Base-by-base conservation (phyloP, 1,140 invertebrate genomes). In the Lordiphosa mommai region DNA sequence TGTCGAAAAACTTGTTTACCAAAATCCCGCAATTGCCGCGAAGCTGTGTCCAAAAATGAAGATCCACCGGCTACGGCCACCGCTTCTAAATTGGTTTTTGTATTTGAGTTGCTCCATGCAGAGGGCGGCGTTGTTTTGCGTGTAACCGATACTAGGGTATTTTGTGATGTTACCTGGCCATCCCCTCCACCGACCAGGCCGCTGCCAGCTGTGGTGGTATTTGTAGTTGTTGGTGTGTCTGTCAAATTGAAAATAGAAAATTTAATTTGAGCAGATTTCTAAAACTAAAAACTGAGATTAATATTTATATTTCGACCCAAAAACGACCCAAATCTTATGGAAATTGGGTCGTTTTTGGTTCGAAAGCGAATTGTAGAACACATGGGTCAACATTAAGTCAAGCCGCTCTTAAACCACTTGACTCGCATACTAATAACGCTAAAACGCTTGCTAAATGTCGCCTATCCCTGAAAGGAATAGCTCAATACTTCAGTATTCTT, bases 1-100 rank as follows among this genome's bases (percentile, higher is more conserved):
- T 86, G 87, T 1, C 87, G 74, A 57, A 88, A 88, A 20, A 88
- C 87, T 66, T 88, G 86, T 38, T 88, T 88, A 12, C 85, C 51
- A 33, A 87, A 82, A 29, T 87, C 85, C 1, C 86, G 63, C 29
- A 88, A 37, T 48, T 88, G 87, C 13, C 82, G 60, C 16, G 86
- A 88, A 2, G 87, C 87, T 4, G 80, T 71, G 57, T 88, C 86
- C 27, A 88, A 59, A 10, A 88, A 86, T 17, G 86, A 88, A 7
- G 36, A 60, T 14, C 66, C 41, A n/a, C 68, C 49, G 4, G 61
- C 43, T 3, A 36, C 48, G 9, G 27, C 13, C 6, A 36, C 44
- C 8, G 34, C 36, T 27, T 36, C 61, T 40, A 33, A 32, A 5
- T 17, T 34, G 6, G 10, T 16, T 17, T 30, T 8, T 17, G 46